Evolutionary conservation across 1,140 invertebrate genomes (phyloP), one percentile per base, ranked within the genome.

Genomic region (Cecropterus lyciades): DNA sequence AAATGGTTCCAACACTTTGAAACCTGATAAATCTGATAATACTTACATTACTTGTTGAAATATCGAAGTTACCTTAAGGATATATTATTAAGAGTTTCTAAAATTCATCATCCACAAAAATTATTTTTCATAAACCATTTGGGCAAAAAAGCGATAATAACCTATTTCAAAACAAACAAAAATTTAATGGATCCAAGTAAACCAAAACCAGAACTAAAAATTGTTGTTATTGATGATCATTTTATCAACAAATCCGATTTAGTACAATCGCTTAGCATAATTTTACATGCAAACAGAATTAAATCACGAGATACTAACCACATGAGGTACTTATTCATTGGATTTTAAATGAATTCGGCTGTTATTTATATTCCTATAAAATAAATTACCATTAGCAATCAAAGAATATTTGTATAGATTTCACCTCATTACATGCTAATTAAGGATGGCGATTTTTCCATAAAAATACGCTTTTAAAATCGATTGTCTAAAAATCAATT

Each of bases 181-280:
- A n/a, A n/a, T n/a, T n/a, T n/a, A n/a, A n/a, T n/a, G n/a, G n/a
- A n/a, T n/a, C n/a, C n/a, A n/a, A n/a, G n/a, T n/a, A n/a, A 33
- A 33, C 30, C 30, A 4, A 33, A 33, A 33, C 9, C 30, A 8
- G 1, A 33, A 48, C 33, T 16, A 15, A 48, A 14, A 48, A 24
- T 10, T 55, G 27, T 64, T 52, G 17, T 48, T 62, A 15, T 37
- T 48, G 14, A 45, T 20, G 10, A 14, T 43, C 45, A 53, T 53
- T 33, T 30, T 42, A 37, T 46, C 15, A 10, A n/a, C 13, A 53
- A 40, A 40, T 1, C 11, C 37, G 37, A 40, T 40, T 40, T 0
- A n/a, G n/a, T n/a, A n/a, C n/a, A n/a, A n/a, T n/a, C n/a, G 11
- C 10, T 40, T 40, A 40, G 10, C 37, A 40, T 40, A 40, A n/a